These are phyloP conservation scores for Drosophila nr. fundita DNA, from an alignment of 2,888 invertebrate genomes.

Conservation along the genomic window DNA sequence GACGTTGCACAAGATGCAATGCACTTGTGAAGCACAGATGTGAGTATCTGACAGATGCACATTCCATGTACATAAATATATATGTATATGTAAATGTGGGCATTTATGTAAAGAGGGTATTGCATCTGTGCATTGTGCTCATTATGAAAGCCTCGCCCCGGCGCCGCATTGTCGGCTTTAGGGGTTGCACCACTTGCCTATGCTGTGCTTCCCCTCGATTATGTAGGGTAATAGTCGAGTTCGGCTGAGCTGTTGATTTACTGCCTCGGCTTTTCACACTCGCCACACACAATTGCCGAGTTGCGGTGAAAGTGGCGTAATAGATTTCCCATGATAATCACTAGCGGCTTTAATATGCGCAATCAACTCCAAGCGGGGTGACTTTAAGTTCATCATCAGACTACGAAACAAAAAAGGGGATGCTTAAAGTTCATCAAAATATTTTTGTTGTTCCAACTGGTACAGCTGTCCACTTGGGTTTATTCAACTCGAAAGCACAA, in stretches of 20 bases:
- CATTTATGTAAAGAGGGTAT: not conserved
- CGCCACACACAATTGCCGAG: constrained; percentile 10
- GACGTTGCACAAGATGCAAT: constrained; percentile 13
- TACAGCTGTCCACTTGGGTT: constrained; percentile 57
- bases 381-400: constrained; percentile 33
- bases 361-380: constrained; percentile 48
- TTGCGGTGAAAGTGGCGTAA: constrained; percentile 70
- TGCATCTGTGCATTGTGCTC: constrained; percentile 30
- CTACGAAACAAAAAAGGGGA: constrained; percentile 32
- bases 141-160: constrained; percentile 24
- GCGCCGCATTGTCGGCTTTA: constrained; percentile 34
- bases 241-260: constrained; percentile 49
- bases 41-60: constrained; percentile 56
- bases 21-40: constrained; percentile 53
- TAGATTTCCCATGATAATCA: constrained; percentile 39
- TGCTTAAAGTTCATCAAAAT: constrained; percentile 45
- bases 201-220: constrained; percentile 42
- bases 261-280: constrained; percentile 53
- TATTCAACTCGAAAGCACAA: constrained; percentile 68
- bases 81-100: not conserved
- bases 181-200: constrained; percentile 39
- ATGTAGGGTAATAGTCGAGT: constrained; percentile 59
- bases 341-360: constrained; percentile 48
- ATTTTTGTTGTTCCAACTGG: constrained; percentile 31
- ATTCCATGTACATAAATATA: not conserved